A percentile compares a stretch with the other conserved stretches of the same genome.
phyloP scores from a whole-genome alignment of 2,113 vertebrate genomes.

The Oplegnathus fasciatus region DNA sequence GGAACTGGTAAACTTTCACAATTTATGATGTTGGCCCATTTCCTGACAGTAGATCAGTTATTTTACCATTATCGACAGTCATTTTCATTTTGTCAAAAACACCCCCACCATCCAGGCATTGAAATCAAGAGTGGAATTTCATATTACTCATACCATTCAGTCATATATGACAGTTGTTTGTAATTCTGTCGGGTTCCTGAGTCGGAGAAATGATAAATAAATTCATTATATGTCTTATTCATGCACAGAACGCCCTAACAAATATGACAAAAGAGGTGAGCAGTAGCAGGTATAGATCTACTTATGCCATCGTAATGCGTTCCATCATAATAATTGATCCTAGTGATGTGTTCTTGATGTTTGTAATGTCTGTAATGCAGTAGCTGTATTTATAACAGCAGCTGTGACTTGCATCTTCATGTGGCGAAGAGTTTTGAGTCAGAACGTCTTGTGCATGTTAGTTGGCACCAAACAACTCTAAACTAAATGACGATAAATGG shows the following conservation, averaged over 20 bases:
- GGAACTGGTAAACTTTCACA: constrained; percentile 20
- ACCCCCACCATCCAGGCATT: background rate
- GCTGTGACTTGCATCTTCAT: constrained; percentile 16
- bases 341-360: background rate
- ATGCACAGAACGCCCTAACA: background rate
- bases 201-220: background rate
- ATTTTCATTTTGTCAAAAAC: constrained; percentile 36
- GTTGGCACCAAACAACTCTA: background rate
- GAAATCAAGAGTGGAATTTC: constrained; percentile 66
- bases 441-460: background rate
- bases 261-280: background rate
- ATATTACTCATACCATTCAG: constrained; percentile 57
- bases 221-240: background rate
- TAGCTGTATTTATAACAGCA: constrained; percentile 12
- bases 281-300: background rate
- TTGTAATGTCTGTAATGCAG: background rate
- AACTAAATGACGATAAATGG: background rate
- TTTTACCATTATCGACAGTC: constrained; percentile 39
- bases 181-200: constrained; percentile 12
- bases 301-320: background rate
- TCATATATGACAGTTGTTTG: constrained; percentile 22
- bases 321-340: background rate
- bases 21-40: constrained; percentile 26
- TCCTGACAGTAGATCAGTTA: constrained; percentile 58
- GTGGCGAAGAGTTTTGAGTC: constrained; percentile 12